Conservation (phyloP, 2,888 invertebrate genomes). For the Plebejus argus region DNA sequence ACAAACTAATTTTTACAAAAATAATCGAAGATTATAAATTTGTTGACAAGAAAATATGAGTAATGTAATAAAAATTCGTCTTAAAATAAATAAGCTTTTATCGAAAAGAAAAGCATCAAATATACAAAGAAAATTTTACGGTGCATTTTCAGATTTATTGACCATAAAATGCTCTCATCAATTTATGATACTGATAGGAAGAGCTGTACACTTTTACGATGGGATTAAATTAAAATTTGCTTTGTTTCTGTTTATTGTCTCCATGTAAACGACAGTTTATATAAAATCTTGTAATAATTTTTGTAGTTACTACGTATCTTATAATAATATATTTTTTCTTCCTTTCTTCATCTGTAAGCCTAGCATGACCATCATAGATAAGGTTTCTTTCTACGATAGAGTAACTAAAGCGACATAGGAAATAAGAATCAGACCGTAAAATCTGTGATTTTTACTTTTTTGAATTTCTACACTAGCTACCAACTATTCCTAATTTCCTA, state of each 20-base stretch:
- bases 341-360: no score
- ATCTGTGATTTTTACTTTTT: no score
- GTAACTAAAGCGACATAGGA: no score
- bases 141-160: slow-evolving; percentile 67
- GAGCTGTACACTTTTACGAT: slow-evolving; percentile 18
- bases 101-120: slow-evolving; percentile 44
- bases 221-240: slow-evolving; percentile 9
- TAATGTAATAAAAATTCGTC: neutral
- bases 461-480: no score
- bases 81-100: slow-evolving; percentile 6
- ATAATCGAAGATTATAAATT: neutral
- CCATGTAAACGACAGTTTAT: neutral
- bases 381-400: no score
- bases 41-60: neutral
- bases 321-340: no score
- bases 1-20: neutral
- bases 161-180: slow-evolving; percentile 64
- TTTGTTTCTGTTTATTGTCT: slow-evolving; percentile 7
- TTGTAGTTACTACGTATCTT: no score
- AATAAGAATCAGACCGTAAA: no score
- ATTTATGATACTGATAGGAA: slow-evolving; percentile 49
- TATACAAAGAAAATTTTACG: slow-evolving; percentile 61
- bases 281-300: neutral
- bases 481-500: no score
- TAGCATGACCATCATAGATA: no score